phyloP scores from a whole-genome alignment of 2,888 invertebrate species.

The Ametastegia equiseti region DNA sequence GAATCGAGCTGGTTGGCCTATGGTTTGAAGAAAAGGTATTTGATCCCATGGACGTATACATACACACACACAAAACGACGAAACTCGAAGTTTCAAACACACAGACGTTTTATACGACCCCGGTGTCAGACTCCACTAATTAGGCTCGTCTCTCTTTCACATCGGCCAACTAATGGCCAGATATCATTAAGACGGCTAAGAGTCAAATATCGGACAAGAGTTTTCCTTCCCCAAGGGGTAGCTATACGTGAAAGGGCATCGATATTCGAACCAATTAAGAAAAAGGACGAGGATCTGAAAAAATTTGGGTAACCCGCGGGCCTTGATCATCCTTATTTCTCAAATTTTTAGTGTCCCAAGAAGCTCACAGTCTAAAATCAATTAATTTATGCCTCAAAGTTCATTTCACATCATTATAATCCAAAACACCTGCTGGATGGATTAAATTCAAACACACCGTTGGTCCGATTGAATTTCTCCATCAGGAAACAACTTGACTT shows the following conservation, averaged over 20 bases:
- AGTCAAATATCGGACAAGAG: background rate
- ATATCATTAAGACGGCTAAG: background rate
- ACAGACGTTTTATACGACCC: slow-evolving; percentile 3
- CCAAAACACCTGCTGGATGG: too few relatives aligned
- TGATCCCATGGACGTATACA: background rate
- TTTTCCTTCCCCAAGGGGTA: background rate
- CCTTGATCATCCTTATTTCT: background rate
- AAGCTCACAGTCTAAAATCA: too few relatives aligned
- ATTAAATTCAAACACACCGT: too few relatives aligned
- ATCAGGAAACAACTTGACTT: too few relatives aligned
- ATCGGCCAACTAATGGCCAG: background rate
- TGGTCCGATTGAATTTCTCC: too few relatives aligned
- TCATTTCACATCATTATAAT: too few relatives aligned
- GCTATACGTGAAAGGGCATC: background rate
- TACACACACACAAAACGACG: background rate
- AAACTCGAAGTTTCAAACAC: background rate
- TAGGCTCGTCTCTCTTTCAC: background rate
- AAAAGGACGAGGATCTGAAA: background rate
- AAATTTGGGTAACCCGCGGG: background rate
- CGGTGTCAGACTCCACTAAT: slow-evolving; percentile 14
- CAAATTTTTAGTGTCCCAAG: background rate
- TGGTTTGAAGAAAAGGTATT: background rate
- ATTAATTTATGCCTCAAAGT: too few relatives aligned
- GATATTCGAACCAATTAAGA: slow-evolving; percentile 17
- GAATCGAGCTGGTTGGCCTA: background rate